Evolutionary conservation across 2,797 vertebrate species (phyloP).

Genomic region (Spinus pinus): DNA sequence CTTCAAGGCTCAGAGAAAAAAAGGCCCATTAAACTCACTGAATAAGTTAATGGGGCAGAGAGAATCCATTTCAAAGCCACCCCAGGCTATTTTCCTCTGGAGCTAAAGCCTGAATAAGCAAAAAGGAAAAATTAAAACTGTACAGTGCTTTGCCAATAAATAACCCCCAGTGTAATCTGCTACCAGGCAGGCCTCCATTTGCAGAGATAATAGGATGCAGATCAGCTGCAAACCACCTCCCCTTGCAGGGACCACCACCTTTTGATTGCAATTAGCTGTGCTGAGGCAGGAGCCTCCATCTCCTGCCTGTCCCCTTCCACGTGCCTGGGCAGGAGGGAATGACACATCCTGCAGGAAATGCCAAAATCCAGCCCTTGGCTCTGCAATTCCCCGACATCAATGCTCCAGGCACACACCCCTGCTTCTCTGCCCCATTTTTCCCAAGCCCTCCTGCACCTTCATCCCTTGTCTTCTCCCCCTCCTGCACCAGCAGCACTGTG

Average conservation of each 20-base stretch:
- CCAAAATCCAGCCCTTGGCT: not conserved
- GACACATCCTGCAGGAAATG: not conserved
- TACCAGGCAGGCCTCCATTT: slow-evolving; percentile 51
- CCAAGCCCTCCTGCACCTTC: not conserved
- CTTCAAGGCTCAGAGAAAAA: slow-evolving; percentile 76
- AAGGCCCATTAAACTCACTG: slow-evolving; percentile 81
- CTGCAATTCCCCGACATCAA: not conserved
- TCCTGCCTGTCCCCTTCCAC: not conserved
- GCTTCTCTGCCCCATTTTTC: not conserved
- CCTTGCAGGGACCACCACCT: slow-evolving; percentile 21
- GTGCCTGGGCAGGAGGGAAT: not conserved
- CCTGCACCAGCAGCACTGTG: not conserved
- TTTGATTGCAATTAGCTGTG: not conserved
- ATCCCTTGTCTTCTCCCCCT: not conserved
- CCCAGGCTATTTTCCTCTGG: slow-evolving; percentile 79
- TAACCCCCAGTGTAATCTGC: slow-evolving; percentile 66
- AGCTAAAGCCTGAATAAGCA: slow-evolving; percentile 81
- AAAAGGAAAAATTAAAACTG: slow-evolving; percentile 78
- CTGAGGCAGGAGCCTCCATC: not conserved
- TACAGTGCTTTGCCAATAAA: slow-evolving; percentile 72
- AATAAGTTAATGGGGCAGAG: slow-evolving; percentile 85
- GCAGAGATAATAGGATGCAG: slow-evolving; percentile 50
- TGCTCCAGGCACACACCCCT: not conserved
- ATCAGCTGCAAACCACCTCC: slow-evolving; percentile 27
- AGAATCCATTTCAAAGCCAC: slow-evolving; percentile 82